These are phyloP conservation scores for Bombus impatiens DNA, from an alignment of 1,140 invertebrate genomes.

Conservation along the genomic window DNA sequence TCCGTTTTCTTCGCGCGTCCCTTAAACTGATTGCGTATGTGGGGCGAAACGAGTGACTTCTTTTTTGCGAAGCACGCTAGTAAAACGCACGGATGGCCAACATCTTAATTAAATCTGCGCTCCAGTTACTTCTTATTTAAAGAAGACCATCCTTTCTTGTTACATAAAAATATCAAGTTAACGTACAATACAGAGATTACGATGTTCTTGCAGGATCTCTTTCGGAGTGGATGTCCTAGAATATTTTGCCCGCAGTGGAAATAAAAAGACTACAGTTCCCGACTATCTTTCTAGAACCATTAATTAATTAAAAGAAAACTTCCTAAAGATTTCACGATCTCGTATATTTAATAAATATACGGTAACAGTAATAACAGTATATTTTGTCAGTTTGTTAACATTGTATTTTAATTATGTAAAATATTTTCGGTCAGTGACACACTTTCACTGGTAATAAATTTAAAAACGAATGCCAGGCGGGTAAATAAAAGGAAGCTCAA, in stretches of 20 bases:
- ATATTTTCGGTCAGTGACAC: neutral
- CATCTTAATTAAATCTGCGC: conserved; percentile 3
- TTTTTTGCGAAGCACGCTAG: neutral
- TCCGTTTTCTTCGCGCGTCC: conserved; percentile 16
- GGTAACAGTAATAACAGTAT: neutral
- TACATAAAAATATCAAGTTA: neutral
- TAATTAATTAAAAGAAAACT: neutral
- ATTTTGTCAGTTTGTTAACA: neutral
- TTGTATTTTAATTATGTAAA: neutral
- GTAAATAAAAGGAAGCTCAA: neutral
- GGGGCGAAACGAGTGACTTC: conserved; percentile 17
- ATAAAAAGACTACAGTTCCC: neutral
- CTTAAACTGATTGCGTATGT: neutral
- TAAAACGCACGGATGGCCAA: neutral
- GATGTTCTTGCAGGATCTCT: neutral
- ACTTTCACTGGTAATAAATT: neutral
- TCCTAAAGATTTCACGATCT: neutral
- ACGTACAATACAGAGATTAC: neutral
- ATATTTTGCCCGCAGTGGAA: neutral
- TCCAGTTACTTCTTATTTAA: conserved; percentile 1
- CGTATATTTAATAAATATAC: no score
- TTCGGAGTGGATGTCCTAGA: neutral
- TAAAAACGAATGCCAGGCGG: neutral
- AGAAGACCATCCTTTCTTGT: neutral
- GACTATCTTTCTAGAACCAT: neutral